Percentiles rank a stretch among this genome's conserved stretches.
Conservation (phyloP, 23 tunicate genomes). For the Halocynthia aurantium region DNA sequence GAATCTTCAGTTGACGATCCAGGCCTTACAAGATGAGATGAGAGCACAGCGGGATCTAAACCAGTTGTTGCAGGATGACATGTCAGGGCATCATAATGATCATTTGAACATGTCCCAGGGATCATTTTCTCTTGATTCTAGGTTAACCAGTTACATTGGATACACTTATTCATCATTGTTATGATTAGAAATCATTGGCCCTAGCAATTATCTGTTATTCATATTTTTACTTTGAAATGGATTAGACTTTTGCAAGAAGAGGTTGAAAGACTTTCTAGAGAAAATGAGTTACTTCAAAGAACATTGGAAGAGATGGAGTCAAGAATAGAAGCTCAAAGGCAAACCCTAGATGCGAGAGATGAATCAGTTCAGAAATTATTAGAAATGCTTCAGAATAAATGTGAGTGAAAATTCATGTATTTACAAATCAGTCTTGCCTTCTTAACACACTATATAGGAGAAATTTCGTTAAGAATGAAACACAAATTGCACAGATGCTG, state of each 20-base stretch:
- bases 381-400: slow-evolving; percentile 83
- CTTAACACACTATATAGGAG: neutral
- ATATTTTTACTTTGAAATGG: neutral
- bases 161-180: no score
- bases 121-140: slow-evolving; percentile 5
- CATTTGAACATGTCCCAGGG: neutral
- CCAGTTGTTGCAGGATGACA: slow-evolving; percentile 85
- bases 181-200: neutral
- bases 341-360: slow-evolving; percentile 81
- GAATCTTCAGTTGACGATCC: slow-evolving; percentile 74
- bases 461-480: neutral
- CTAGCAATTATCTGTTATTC: neutral
- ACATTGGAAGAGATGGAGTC: slow-evolving; percentile 91
- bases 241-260: slow-evolving; percentile 67
- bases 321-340: slow-evolving; percentile 83
- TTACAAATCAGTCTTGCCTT: neutral
- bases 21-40: slow-evolving; percentile 94
- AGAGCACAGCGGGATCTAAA: slow-evolving; percentile 76
- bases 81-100: slow-evolving; percentile 25
- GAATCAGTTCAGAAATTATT: slow-evolving; percentile 78
- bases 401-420: slow-evolving; percentile 15
- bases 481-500: neutral
- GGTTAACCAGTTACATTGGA: neutral
- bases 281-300: slow-evolving; percentile 73
- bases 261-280: slow-evolving; percentile 63